Conservation (phyloP, 2,888 invertebrate genomes). For the Troides oblongomaculatus region DNA sequence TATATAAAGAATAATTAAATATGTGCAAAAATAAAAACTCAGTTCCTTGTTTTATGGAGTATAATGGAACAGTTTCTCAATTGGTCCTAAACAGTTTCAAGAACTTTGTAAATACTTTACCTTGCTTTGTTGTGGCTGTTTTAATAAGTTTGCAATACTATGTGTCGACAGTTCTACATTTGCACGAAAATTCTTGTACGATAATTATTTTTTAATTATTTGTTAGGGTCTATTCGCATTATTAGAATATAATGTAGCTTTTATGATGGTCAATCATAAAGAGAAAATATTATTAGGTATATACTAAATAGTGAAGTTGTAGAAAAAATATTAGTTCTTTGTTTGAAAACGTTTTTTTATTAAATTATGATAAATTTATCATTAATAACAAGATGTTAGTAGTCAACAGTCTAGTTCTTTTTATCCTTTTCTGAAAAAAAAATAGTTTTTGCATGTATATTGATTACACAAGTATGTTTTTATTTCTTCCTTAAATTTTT, state of each 20-base stretch:
- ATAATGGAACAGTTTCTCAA: neutral
- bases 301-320: neutral
- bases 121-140: slow-evolving; percentile 49
- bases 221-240: neutral
- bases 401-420: neutral
- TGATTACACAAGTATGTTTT: slow-evolving; percentile 5
- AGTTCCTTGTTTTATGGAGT: too few species aligned
- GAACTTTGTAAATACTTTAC: slow-evolving; percentile 45
- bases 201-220: neutral
- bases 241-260: neutral
- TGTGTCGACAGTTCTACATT: slow-evolving; percentile 9
- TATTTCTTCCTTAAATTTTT: neutral
- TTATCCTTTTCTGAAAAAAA: neutral
- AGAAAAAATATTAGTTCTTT: neutral
- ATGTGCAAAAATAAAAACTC: too few species aligned
- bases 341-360: too few species aligned
- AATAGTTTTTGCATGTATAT: slow-evolving; percentile 20
- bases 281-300: neutral
- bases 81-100: neutral
- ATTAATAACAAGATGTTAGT: too few species aligned
- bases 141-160: slow-evolving; percentile 22
- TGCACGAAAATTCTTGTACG: slow-evolving; percentile 10
- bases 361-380: too few species aligned
- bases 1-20: too few species aligned
- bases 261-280: neutral